Base-by-base conservation (phyloP, 2,797 vertebrate species). In the Phrynocephalus forsythii region DNA sequence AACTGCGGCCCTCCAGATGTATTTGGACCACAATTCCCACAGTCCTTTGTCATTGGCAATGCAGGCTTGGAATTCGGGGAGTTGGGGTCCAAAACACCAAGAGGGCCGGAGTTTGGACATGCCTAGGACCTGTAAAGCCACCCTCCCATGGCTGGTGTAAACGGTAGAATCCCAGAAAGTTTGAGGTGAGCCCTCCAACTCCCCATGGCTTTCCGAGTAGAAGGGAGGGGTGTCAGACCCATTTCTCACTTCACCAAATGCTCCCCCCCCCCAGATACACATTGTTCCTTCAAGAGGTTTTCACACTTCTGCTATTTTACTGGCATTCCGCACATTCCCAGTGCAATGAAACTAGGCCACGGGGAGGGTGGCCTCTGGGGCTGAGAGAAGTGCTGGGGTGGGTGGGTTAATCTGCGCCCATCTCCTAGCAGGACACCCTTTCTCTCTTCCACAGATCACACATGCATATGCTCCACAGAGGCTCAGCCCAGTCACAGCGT, bases 261-360 rank as follows among this genome's bases (percentile, higher is more conserved):
- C 68, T 16, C 11, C 50, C 28, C 5, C 8, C 50, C 22, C 22
- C 52, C 52, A 44, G 38, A 44, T 5, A 44, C 38, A 38, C 0
- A 0, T 69, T 83, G 84, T 79, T 22, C 20, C 68, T 80, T 80
- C n/a, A n/a, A n/a, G 1, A 78, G 28, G 83, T 28, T 79, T 86
- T 90, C 86, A 0, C 6, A 11, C 9, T 72, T 44, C 50, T 44
- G 38, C 28, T 0, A 69, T 63, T 85, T 60, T 72, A 16, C 33
- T 5, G 18, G 68, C 22, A 84, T 88, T 85, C 68, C 52, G 28
- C 8, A 10, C 67, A 82, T 88, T 86, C 68, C 44, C 72, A 6
- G 3, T 66, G 69, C 15, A 24, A 1, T 28, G 30, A 38, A 87
- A 24, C 66, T 33, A 79, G 22, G 26, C 84, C 18, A 38, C 13